Conservation (phyloP, 2,888 invertebrate species). For the Toxonevra muliebris region DNA sequence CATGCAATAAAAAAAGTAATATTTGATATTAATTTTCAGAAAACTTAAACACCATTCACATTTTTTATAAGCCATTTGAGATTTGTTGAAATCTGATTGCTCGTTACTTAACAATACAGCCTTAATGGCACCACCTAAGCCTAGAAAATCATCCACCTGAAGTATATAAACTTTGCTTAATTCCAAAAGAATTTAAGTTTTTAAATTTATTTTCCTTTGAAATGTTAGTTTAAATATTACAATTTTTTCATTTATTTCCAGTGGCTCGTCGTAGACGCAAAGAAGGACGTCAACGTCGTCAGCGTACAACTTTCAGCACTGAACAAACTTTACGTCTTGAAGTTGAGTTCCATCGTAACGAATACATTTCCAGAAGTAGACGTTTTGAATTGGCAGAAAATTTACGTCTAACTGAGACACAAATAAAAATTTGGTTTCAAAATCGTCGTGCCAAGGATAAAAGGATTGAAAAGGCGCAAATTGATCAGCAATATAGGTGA, state of each 20-base stretch:
- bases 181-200: not conserved
- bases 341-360: conserved; percentile 89
- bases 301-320: conserved; percentile 93
- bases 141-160: too few species aligned
- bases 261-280: conserved; percentile 87
- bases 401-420: conserved; percentile 77
- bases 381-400: conserved; percentile 81
- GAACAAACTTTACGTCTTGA: conserved; percentile 92
- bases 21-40: too few species aligned
- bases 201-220: not conserved
- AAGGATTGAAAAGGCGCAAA: conserved; percentile 92
- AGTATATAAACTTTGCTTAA: not conserved
- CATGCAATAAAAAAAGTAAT: too few species aligned
- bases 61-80: too few species aligned
- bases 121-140: too few species aligned
- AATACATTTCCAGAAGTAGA: conserved; percentile 90
- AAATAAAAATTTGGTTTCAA: conserved; percentile 93
- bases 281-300: conserved; percentile 86
- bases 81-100: too few species aligned
- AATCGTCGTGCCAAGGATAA: conserved; percentile 96
- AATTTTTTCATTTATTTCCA: conserved; percentile 56
- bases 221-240: too few species aligned
- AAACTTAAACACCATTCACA: too few species aligned
- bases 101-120: too few species aligned
- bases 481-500: conserved; percentile 94